Base-by-base conservation (phyloP, 1,140 invertebrate species). In the Trigoniulus corallinus region DNA sequence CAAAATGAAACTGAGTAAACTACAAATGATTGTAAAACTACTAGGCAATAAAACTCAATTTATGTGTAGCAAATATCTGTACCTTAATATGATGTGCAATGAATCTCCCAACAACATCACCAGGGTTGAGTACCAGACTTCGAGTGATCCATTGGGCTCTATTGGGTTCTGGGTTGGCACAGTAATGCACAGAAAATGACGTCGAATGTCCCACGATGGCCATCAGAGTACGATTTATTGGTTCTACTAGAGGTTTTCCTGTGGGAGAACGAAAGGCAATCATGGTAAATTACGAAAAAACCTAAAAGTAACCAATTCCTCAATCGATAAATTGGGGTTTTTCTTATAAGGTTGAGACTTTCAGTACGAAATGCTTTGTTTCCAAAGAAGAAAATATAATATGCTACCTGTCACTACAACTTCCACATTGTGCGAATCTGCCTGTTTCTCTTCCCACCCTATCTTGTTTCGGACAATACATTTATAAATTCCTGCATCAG, bases 401-500 rank as follows among this genome's bases (percentile, higher is more conserved):
- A n/a, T n/a, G n/a, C 18, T 48, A 54, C 53, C 53, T 51, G 67
- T 70, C 34, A 77, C 70, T 56, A 70, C 72, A 53, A 77, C 64
- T 57, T 74, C 67, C 50, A 70, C 63, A 48, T 67, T 73, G 64
- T 58, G 72, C 56, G 69, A 59, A 61, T 69, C 67, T 56, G 72
- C 63, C 54, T 58, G 62, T 49, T 55, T 44, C 53, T 62, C 61
- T 51, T 62, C 57, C 24, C 55, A 24, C 7, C 42, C 42, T 7
- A 57, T 39, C 51, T 55, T 53, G 55, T 58, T 56, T 21, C 42
- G 13, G 22, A 60, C 60, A 1, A 81, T 75, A 63, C 81, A 84
- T 57, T 79, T 72, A 64, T 83, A 83, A 58, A 78, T 78, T 2
- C 81, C 81, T 20, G 79, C 79, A 56, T 84, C 80, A 61, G 82